Evolutionary conservation across 2,113 vertebrate species (phyloP).

Genomic region (Siphamia tubifer): DNA sequence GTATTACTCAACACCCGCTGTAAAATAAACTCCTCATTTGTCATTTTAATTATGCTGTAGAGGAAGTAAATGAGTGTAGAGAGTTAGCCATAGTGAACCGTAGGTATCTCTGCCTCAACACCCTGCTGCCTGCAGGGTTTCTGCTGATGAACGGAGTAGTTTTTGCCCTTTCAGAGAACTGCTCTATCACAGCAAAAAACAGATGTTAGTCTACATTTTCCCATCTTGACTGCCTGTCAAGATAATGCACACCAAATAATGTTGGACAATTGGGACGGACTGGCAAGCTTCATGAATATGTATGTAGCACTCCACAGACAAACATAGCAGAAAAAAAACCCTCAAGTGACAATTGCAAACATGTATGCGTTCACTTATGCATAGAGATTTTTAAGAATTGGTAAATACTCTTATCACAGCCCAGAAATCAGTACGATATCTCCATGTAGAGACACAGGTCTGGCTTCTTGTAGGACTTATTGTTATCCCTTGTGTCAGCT

Average conservation of each 20-base stretch:
- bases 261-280: neutral
- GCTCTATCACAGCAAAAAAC: slow-evolving; percentile 60
- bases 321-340: neutral
- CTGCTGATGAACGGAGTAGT: slow-evolving; percentile 55
- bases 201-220: slow-evolving; percentile 57
- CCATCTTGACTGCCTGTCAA: slow-evolving; percentile 35
- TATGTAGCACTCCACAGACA: neutral
- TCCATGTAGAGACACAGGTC: neutral
- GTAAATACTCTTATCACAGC: neutral
- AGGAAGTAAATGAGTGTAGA: slow-evolving; percentile 20
- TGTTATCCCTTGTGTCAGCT: slow-evolving; percentile 23
- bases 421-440: neutral
- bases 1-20: neutral
- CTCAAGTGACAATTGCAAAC: neutral
- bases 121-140: slow-evolving; percentile 32
- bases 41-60: slow-evolving; percentile 23
- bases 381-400: neutral
- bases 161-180: slow-evolving; percentile 24
- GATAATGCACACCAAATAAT: slow-evolving; percentile 24
- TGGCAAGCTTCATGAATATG: slow-evolving; percentile 40
- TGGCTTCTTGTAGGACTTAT: slow-evolving; percentile 19
- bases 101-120: slow-evolving; percentile 10
- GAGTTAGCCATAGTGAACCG: slow-evolving; percentile 11
- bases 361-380: neutral
- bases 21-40: slow-evolving; percentile 26